Conservation (phyloP, 2,888 invertebrate genomes). For the Ennomos quercinarius region DNA sequence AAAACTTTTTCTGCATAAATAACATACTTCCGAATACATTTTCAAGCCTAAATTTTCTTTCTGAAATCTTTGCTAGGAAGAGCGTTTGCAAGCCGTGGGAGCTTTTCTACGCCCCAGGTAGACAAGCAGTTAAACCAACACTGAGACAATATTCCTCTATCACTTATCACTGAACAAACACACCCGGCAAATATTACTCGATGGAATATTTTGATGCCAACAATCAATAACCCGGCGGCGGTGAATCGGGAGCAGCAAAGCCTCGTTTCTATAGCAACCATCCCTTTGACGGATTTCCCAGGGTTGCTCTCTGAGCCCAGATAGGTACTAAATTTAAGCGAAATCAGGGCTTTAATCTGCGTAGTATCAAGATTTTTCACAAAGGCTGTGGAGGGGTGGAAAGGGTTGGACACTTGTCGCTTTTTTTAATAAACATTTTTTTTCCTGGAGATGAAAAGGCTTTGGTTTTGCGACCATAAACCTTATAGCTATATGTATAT, state of each 20-base stretch:
- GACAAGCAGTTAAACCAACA: background rate
- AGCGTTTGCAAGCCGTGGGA: background rate
- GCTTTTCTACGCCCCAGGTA: constrained; percentile 2
- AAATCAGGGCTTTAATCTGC: constrained; percentile 47
- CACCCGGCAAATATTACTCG: constrained; percentile 38
- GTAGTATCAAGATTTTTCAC: constrained; percentile 28
- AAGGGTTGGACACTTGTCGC: constrained; percentile 13
- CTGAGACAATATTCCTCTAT: constrained; percentile 11
- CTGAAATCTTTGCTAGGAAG: too few species aligned
- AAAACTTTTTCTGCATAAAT: too few species aligned
- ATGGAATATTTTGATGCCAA: constrained; percentile 62
- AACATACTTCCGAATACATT: too few species aligned
- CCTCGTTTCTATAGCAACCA: constrained; percentile 72
- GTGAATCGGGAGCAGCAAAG: constrained; percentile 64
- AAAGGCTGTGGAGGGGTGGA: constrained; percentile 10
- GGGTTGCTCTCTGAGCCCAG: constrained; percentile 41
- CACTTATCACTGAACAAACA: constrained; percentile 28
- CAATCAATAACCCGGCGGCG: constrained; percentile 70
- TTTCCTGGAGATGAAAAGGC: too few species aligned
- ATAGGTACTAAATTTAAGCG: constrained; percentile 55
- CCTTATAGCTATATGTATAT: too few species aligned
- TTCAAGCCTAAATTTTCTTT: too few species aligned
- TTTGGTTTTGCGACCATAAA: too few species aligned
- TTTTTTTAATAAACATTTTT: background rate
- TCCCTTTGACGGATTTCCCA: constrained; percentile 62